Evolutionary conservation across 2,888 invertebrate species (phyloP), one percentile per base, ranked within the genome.

Genomic region (Andrena bucephala): DNA sequence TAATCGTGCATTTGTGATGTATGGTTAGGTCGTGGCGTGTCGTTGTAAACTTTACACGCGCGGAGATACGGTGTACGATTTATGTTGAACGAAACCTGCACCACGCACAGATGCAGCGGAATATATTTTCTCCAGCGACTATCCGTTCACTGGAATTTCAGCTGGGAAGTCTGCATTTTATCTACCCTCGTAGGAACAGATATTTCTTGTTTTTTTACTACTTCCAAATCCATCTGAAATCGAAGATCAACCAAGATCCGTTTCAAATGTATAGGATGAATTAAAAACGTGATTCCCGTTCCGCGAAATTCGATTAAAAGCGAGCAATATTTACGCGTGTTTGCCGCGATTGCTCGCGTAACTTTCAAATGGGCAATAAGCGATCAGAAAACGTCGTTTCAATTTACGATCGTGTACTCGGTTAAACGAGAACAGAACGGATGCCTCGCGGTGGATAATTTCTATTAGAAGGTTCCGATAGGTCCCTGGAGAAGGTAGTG

Each of bases 1-100:
- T 81, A 81, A 81, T 80, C 67, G 75, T 54, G 33, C 81, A 81
- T 80, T 81, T 81, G 65, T 75, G 74, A 81, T 81, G 70, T 80
- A 73, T 60, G 62, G 81, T 63, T 70, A 69, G 67, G 29, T 33
- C 76, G 13, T 5, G 50, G 36, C 52, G 59, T n/a, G 48, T 31
- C 27, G 36, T 73, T 81, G 77, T 48, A 73, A 73, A 79, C 48
- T 79, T 73, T 48, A 57, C 62, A 31, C 62, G 20, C 62, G 67
- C 33, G 8, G 42, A 67, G 79, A 81, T 81, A 79, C 29, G 52
- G 33, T 1, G 27, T 29, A 50, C 60, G 62, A 81, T 81, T 81
- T 81, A 79, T 79, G 54, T 48, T 7, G 60, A 27, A 57, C 57
- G 81, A 72, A 57, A 73, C 62, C 48, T 31, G 72, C 33, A 54